Percentiles rank a stretch among this genome's conserved stretches.
Evolutionary conservation across 2,113 vertebrate genomes (phyloP).

Genomic region (Ibidorhyncha struthersii): DNA sequence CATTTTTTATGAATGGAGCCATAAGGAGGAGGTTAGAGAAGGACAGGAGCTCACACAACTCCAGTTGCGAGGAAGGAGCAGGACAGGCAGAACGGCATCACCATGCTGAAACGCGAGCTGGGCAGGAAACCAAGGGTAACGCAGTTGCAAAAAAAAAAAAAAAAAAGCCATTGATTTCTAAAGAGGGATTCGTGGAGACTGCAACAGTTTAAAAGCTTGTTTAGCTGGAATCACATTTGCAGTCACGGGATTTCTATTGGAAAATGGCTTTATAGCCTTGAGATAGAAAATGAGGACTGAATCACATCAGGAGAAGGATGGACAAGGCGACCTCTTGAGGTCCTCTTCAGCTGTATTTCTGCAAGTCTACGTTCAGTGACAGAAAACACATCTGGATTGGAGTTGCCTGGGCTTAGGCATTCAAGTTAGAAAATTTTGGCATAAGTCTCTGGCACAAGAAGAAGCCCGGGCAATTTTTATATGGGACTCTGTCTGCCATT

Average conservation of each 20-base stretch:
- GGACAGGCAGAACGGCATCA: not conserved
- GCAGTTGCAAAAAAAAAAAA: not conserved
- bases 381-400: not conserved
- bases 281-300: not conserved
- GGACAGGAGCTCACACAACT: not conserved
- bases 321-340: slow-evolving; percentile 7
- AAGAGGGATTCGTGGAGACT: not conserved
- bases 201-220: slow-evolving; percentile 23
- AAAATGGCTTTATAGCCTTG: not conserved
- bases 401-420: not conserved
- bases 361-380: not conserved
- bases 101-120: not conserved
- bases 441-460: not conserved
- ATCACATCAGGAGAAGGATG: not conserved
- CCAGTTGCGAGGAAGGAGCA: rapidly evolving
- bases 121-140: not conserved
- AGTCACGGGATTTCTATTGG: not conserved
- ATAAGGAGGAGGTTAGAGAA: not conserved
- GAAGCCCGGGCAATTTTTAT: not conserved
- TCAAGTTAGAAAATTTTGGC: slow-evolving; percentile 13
- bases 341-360: not conserved
- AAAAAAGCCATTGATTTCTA: not conserved
- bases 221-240: slow-evolving; percentile 28
- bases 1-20: slow-evolving; percentile 29
- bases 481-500: not conserved